A percentile compares a stretch with the other conserved stretches of the same genome.
phyloP scores from a whole-genome alignment of 2,113 vertebrate species.

The Hippocampus guttulatus region DNA sequence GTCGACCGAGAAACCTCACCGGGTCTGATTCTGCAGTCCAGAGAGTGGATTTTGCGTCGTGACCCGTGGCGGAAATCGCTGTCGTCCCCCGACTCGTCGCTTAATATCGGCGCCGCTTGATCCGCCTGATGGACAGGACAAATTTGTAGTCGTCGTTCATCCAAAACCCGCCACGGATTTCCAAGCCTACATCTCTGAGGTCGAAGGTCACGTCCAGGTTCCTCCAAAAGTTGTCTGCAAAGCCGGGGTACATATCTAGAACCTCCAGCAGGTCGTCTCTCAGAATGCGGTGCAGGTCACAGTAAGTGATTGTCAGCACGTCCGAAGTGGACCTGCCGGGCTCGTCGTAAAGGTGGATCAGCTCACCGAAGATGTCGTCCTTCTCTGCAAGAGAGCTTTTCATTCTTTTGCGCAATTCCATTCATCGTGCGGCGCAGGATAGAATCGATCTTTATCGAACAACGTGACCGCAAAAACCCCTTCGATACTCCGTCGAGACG shows the following conservation, averaged over 20 bases:
- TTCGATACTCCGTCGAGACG: too few species aligned
- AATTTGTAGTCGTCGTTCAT: neutral
- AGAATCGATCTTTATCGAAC: too few species aligned
- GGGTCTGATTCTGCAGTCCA: conserved; percentile 75
- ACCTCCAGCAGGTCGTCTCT: conserved; percentile 91
- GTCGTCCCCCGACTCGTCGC: conserved; percentile 74
- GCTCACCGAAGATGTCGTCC: conserved; percentile 92
- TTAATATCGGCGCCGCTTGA: conserved; percentile 73
- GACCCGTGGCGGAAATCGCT: conserved; percentile 63
- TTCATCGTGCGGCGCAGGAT: too few species aligned
- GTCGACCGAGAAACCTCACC: conserved; percentile 68
- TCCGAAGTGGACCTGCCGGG: conserved; percentile 89
- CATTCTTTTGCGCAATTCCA: too few species aligned
- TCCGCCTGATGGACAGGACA: conserved; percentile 71
- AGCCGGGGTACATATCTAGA: conserved; percentile 88
- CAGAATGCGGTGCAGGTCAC: conserved; percentile 90
- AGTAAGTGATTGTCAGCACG: conserved; percentile 87
- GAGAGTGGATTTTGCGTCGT: conserved; percentile 64
- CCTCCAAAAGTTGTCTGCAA: conserved; percentile 92
- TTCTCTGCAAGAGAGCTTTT: conserved; percentile 73
- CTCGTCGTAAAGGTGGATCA: conserved; percentile 81
- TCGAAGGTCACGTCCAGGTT: conserved; percentile 94
- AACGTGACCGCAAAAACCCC: too few species aligned
- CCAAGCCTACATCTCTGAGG: conserved; percentile 85
- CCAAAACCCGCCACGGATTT: neutral